A percentile compares a stretch with the other conserved stretches of the same genome.
Conservation (phyloP, 2,888 invertebrate genomes). For the Atrina japonica region DNA sequence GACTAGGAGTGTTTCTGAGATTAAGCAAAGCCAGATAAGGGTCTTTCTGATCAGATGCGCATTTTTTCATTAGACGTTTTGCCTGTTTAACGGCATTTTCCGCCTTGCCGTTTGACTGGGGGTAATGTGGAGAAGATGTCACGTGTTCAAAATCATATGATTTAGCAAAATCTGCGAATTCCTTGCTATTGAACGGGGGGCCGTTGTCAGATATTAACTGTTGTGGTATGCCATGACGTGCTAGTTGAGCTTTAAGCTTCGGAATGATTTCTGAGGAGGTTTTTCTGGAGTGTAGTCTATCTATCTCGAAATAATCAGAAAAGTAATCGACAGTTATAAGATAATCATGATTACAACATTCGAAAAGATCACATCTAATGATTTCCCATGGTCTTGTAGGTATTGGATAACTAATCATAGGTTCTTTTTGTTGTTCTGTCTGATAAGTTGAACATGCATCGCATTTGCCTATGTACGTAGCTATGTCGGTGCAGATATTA, state of each 20-base stretch:
- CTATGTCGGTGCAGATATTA: slow-evolving; percentile 24
- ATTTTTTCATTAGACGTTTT: slow-evolving; percentile 10
- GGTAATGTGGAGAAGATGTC: slow-evolving; percentile 25
- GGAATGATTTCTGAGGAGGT: slow-evolving; percentile 1
- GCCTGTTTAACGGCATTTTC: slow-evolving; percentile 11
- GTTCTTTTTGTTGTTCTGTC: slow-evolving; percentile 10
- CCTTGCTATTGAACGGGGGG: slow-evolving; percentile 20
- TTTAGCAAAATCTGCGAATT: slow-evolving; percentile 19
- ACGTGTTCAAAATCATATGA: slow-evolving; percentile 24
- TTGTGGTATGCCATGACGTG: slow-evolving; percentile 35
- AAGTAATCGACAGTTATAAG: slow-evolving; percentile 37
- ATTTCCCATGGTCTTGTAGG: slow-evolving; percentile 34
- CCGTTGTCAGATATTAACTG: slow-evolving; percentile 33
- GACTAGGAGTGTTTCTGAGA: slow-evolving; percentile 30
- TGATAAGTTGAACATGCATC: slow-evolving; percentile 11
- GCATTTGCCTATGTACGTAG: slow-evolving; percentile 5
- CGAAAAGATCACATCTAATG: slow-evolving; percentile 32
- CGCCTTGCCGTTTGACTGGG: slow-evolving; percentile 30
- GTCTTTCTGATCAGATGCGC: not conserved
- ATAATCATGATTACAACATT: slow-evolving; percentile 9
- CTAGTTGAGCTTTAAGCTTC: slow-evolving; percentile 9
- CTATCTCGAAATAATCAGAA: slow-evolving; percentile 28
- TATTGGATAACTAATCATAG: slow-evolving; percentile 32
- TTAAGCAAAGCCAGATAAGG: slow-evolving; percentile 21
- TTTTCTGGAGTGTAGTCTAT: slow-evolving; percentile 5